Evolutionary conservation across 2,797 vertebrate genomes (phyloP).

Genomic region (Sebastes iracundus): DNA sequence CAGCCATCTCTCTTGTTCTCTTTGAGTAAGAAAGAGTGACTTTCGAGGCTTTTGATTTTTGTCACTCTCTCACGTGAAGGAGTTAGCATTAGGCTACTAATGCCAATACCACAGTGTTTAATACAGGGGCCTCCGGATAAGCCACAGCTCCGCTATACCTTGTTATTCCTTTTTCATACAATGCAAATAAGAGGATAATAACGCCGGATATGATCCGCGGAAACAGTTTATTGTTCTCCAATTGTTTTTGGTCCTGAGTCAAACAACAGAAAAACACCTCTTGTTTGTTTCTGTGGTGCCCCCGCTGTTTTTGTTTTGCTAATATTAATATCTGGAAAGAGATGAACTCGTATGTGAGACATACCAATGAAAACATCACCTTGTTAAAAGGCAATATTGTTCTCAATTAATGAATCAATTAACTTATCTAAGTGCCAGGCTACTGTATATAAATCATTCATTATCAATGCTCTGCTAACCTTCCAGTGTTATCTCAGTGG

Average conservation of each 20-base stretch:
- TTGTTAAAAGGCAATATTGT: conserved; percentile 70
- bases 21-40: not conserved
- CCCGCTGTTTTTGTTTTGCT: conserved; percentile 63
- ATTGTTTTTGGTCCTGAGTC: conserved; percentile 63
- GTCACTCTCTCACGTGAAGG: not conserved
- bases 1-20: not conserved
- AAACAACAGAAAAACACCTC: conserved; percentile 75
- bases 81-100: conserved; percentile 33
- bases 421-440: conserved; percentile 45
- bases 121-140: conserved; percentile 69
- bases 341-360: conserved; percentile 34
- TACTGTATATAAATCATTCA: conserved; percentile 60
- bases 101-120: conserved; percentile 37
- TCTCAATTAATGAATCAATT: conserved; percentile 72
- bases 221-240: conserved; percentile 60
- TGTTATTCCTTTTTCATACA: conserved; percentile 73
- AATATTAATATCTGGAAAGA: conserved; percentile 34
- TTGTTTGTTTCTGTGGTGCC: conserved; percentile 55
- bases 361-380: conserved; percentile 42
- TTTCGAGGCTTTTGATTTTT: conserved; percentile 9
- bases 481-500: conserved; percentile 51
- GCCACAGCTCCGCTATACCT: conserved; percentile 54
- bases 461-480: conserved; percentile 68
- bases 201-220: conserved; percentile 59
- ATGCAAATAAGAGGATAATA: conserved; percentile 79